Percentiles rank a stretch among this genome's conserved stretches.
Conservation (phyloP, 2,888 invertebrate species). For the Mesoligia furuncula region DNA sequence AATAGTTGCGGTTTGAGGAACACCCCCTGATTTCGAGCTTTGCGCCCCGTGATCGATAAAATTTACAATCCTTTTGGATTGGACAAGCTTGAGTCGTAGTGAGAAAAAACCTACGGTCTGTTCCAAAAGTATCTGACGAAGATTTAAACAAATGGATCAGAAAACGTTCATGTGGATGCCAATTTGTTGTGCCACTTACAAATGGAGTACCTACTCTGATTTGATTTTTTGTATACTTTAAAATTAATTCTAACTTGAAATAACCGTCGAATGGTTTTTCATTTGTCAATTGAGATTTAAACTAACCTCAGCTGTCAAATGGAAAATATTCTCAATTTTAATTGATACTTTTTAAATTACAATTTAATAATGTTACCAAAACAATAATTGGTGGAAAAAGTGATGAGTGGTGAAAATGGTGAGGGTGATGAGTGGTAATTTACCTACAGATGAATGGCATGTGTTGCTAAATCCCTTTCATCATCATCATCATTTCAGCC, state of each 20-base stretch:
- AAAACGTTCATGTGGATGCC: too few species aligned
- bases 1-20: too few species aligned
- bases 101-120: too few species aligned
- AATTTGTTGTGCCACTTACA: too few species aligned
- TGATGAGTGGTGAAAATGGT: background rate
- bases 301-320: too few species aligned
- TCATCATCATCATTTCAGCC: too few species aligned
- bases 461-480: background rate
- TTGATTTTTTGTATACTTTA: background rate
- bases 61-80: background rate
- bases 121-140: background rate
- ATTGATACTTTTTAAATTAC: background rate
- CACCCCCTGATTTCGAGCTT: background rate
- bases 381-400: background rate
- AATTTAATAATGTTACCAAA: background rate
- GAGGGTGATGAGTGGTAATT: too few species aligned
- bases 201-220: background rate
- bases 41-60: background rate
- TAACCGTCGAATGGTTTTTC: background rate
- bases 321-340: background rate
- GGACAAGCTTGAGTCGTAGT: too few species aligned
- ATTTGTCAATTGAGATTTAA: background rate
- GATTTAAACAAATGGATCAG: too few species aligned
- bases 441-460: background rate
- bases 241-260: background rate